These are phyloP conservation scores for Apostichopus californicus DNA, from an alignment of 35 echinoderm and acorn worm species.

Conservation along the genomic window DNA sequence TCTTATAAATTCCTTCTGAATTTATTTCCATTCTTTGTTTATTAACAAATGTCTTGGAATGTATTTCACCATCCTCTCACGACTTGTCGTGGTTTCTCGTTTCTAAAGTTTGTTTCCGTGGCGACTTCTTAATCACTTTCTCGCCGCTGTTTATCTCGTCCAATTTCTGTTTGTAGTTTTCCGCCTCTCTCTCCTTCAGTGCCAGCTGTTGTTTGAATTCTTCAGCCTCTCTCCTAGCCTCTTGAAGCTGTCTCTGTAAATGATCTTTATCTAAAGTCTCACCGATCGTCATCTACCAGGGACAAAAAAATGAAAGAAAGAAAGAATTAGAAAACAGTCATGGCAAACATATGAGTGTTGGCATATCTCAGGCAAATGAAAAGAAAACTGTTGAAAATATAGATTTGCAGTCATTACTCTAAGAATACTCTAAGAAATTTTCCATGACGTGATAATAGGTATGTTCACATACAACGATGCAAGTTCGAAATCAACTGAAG, in stretches of 20 bases:
- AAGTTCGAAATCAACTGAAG: too few species aligned
- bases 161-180: slow-evolving; percentile 48
- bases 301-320: background rate
- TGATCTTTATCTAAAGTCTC: slow-evolving; percentile 4
- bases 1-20: too few species aligned
- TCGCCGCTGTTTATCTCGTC: slow-evolving; percentile 30
- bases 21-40: too few species aligned
- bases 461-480: too few species aligned
- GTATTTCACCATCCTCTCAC: background rate
- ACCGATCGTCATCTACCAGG: slow-evolving; percentile 2
- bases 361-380: too few species aligned
- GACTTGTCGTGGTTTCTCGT: slow-evolving; percentile 18
- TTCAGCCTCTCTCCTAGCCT: slow-evolving; percentile 28
- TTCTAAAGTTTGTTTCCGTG: slow-evolving; percentile 22
- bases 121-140: slow-evolving; percentile 14
- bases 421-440: too few species aligned
- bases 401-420: too few species aligned
- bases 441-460: too few species aligned
- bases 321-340: too few species aligned
- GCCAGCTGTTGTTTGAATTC: slow-evolving; percentile 42
- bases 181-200: slow-evolving; percentile 36
- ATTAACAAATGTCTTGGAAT: background rate
- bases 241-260: slow-evolving; percentile 39
- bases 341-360: too few species aligned
- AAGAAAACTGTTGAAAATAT: too few species aligned